These are phyloP conservation scores for Nicator chloris DNA, from an alignment of 2,113 vertebrate genomes.

Conservation along the genomic window DNA sequence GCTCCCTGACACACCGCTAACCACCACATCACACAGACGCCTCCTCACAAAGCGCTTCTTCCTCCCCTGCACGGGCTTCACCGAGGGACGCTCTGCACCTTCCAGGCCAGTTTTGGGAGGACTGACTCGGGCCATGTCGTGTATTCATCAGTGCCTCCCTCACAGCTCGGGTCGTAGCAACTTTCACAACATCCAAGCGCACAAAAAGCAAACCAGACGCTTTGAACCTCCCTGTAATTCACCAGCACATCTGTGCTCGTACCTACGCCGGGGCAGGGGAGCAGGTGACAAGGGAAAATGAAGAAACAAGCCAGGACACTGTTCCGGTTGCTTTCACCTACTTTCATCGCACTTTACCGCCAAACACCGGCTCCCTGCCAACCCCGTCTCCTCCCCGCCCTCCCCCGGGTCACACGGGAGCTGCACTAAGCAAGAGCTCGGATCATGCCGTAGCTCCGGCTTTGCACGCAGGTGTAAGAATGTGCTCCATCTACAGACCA, in stretches of 20 bases:
- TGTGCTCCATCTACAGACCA: neutral
- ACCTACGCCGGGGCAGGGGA: neutral
- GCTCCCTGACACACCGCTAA: neutral
- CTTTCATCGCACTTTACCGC: neutral
- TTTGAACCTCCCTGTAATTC: neutral
- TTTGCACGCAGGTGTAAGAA: slow-evolving; percentile 37
- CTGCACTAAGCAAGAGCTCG: neutral
- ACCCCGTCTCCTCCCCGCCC: neutral
- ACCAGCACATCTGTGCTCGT: neutral
- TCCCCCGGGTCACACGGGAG: neutral
- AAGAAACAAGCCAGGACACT: neutral
- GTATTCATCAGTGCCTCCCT: neutral
- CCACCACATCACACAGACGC: neutral
- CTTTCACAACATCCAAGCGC: neutral
- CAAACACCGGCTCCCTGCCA: neutral
- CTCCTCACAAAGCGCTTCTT: neutral
- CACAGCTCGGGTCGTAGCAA: neutral
- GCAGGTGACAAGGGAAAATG: neutral
- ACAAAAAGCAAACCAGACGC: neutral
- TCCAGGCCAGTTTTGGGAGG: neutral
- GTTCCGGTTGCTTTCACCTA: neutral
- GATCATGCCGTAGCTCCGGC: neutral
- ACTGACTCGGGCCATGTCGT: neutral
- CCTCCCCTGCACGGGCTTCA: neutral
- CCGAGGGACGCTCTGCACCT: neutral